Base-by-base conservation (phyloP, 2,113 vertebrate species). In the Romanogobio albipinnatus region DNA sequence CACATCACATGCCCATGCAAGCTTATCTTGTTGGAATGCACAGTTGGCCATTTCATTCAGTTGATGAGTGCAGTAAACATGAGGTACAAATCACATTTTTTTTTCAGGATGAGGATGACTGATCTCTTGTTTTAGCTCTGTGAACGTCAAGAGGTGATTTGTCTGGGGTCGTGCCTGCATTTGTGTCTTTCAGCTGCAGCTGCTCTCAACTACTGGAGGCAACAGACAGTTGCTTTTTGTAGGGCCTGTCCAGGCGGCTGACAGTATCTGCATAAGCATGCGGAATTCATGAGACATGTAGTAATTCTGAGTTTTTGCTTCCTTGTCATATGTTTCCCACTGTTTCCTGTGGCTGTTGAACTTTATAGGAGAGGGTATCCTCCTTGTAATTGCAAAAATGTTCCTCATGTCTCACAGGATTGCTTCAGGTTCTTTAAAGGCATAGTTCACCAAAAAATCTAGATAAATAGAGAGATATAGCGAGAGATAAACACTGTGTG, bases 171-270 rank as follows among this genome's bases (percentile, higher is more conserved):
- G 26, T 33, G 45, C 43, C 17, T 19, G 45, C 45, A 81, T 82
- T 66, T 43, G 49, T 82, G 66, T 82, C 49, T 33, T 39, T 53
- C 6, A 43, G 47, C 29, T n/a, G 64, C 84, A 85, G 87, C 87
- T 88, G 84, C 58, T 71, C 9, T 49, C 33, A 24, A 71, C 85
- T 73, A 47, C 68, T 82, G 73, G 59, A 75, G 79, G 43, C 83
- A 56, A 59, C 84, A 86, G 77, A 86, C 78, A 80, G 53, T 49
- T 77, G 85, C 49, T 85, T 76, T 82, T 89, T 90, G 87, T 89
- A 76, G 87, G 89, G 81, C 84, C 82, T 86, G 81, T 89, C 76
- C 36, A 58, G 77, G 82, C 88, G 79, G 85, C 81, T 87, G 68
- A 84, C 82, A 84, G 75, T 77, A 84, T 84, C 87, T 89, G 24